Base-by-base conservation (phyloP, 2,797 vertebrate species). In the Florisuga fusca region DNA sequence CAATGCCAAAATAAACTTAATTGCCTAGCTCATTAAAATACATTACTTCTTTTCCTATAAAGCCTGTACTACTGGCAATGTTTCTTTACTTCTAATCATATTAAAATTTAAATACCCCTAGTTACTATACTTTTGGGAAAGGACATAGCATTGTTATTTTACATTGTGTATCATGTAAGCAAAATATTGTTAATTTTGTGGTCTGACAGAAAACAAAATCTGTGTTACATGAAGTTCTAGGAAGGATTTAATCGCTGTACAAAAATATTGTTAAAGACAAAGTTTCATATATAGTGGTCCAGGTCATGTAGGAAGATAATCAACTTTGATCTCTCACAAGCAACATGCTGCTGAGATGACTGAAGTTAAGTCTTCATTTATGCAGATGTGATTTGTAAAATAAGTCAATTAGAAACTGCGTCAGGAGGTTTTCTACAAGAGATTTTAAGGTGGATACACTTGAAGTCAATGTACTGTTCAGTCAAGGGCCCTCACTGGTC, bases 41-140 rank as follows among this genome's bases (percentile, higher is more conserved):
- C 20, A 38, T 20, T 31, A 83, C 50, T 78, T 87, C 41, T 86
- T 89, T 87, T 79, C 63, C 59, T 89, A 80, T 57, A 93, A 92
- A 95, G 83, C 66, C 69, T 86, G 63, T 76, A 86, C 45, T 93
- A 77, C 87, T 84, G 68, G 91, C 93, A 92, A 54, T 45, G 68
- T 93, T 93, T 93, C 79, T 91, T 96, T 64, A 64, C 50, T 94
- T 94, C 91, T 92, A 80, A 88, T 84, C n/a, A 29, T 48, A 85
- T 69, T 73, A 89, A 78, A 94, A 33, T 4, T 50, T 72, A 72
- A 83, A 72, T 23, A 4, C 6, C 57, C 64, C 75, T 36, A 88
- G 33, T 76, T 87, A 67, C 12, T 76, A 11, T 41, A 61, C 7
- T 36, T 89, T 77, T 43, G 45, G 57, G 27, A 89, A 58, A 31